Evolutionary conservation across 2,113 vertebrate species (phyloP).

Genomic region (Alligator mississippiensis): DNA sequence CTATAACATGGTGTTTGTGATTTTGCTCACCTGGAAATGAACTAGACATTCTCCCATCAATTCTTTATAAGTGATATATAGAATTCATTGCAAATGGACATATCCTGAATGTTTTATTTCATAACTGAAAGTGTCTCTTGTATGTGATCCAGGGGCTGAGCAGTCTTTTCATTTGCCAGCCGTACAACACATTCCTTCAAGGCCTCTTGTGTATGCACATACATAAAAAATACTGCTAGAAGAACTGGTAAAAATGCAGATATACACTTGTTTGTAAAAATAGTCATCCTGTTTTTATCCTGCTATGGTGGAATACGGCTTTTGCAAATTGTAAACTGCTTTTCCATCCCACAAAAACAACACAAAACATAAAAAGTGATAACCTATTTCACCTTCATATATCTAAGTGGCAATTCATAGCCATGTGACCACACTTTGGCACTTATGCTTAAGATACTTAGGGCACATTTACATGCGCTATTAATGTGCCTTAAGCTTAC

Average conservation of each 20-base stretch:
- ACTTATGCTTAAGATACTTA: too few relatives aligned
- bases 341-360: not conserved
- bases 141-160: not conserved
- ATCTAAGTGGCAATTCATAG: too few relatives aligned
- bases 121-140: not conserved
- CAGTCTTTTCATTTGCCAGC: slow-evolving; percentile 3
- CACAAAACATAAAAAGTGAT: not conserved
- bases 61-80: not conserved
- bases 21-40: slow-evolving; percentile 35
- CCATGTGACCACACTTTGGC: too few relatives aligned
- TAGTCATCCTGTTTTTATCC: not conserved
- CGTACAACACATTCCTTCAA: not conserved
- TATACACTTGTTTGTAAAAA: not conserved
- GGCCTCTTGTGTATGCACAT: not conserved
- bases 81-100: slow-evolving; percentile 20
- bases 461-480: too few relatives aligned
- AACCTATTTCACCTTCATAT: not conserved
- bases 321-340: not conserved
- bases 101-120: not conserved
- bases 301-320: not conserved
- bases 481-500: too few relatives aligned
- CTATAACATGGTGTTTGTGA: slow-evolving; percentile 35
- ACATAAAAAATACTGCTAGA: not conserved
- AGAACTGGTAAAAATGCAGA: not conserved
- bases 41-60: slow-evolving; percentile 3